A percentile compares a stretch with the other conserved stretches of the same genome.
Conservation (phyloP, 2,888 invertebrate species). For the Sepiola atlantica region DNA sequence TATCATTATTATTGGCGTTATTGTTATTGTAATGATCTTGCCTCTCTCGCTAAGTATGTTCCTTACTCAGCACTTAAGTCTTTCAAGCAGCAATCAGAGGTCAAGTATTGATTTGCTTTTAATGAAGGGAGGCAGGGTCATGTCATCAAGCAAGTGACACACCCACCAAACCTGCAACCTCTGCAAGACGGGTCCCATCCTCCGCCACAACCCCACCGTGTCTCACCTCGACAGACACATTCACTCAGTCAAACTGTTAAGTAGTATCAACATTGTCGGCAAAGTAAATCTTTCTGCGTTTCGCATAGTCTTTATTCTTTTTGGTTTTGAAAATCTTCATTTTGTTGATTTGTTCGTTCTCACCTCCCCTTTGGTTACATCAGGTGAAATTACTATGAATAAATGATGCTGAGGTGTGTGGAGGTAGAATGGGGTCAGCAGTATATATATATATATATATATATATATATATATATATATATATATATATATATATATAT, state of each 20-base stretch:
- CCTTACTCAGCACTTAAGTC: background rate
- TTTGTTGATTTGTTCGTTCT: background rate
- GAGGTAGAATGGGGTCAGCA: background rate
- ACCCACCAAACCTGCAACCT: background rate
- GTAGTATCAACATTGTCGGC: background rate
- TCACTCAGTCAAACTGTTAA: constrained; percentile 18
- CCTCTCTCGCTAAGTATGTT: background rate
- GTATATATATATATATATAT: no score
- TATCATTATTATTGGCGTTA: background rate
- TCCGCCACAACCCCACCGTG: no score
- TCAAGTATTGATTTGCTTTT: constrained; percentile 23
- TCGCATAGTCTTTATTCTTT: background rate
- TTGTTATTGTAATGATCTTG: background rate
- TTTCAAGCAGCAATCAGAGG: background rate
- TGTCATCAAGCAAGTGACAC: constrained; percentile 11
- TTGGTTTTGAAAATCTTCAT: background rate
- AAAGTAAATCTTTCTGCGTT: background rate
- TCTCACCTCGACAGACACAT: background rate
- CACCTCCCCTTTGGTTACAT: background rate
- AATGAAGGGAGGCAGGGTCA: constrained; percentile 4
- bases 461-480: no score
- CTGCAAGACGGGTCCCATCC: no score
- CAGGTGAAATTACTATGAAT: background rate
- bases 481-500: no score
- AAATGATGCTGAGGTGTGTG: background rate